phyloP scores from a whole-genome alignment of 2,113 vertebrate species.

The Scatophagus argus region DNA sequence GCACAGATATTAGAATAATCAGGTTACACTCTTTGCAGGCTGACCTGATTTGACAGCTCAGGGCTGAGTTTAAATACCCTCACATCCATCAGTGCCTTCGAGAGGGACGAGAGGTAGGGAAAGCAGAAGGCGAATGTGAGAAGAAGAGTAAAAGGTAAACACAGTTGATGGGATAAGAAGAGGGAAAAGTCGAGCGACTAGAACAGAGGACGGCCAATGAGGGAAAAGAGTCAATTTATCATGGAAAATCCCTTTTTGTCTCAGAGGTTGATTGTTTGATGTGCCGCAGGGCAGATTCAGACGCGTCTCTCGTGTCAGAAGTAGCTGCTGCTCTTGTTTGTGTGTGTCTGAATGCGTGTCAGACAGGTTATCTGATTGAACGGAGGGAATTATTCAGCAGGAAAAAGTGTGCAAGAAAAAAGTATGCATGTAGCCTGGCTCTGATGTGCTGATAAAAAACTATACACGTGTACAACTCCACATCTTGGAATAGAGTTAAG shows the following conservation, averaged over 20 bases:
- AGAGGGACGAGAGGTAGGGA: slow-evolving; percentile 1
- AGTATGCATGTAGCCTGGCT: slow-evolving; percentile 35
- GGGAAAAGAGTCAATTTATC: slow-evolving; percentile 58
- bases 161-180: slow-evolving; percentile 34
- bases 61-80: slow-evolving; percentile 43
- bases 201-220: slow-evolving; percentile 35
- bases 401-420: slow-evolving; percentile 28
- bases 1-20: slow-evolving; percentile 50
- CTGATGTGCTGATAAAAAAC: slow-evolving; percentile 58
- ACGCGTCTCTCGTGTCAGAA: slow-evolving; percentile 37
- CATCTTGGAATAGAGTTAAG: slow-evolving; percentile 67
- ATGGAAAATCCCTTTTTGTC: slow-evolving; percentile 73
- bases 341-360: slow-evolving; percentile 43
- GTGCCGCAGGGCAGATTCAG: slow-evolving; percentile 50
- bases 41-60: slow-evolving; percentile 46
- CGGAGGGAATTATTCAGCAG: slow-evolving; percentile 32
- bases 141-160: slow-evolving; percentile 46
- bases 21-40: slow-evolving; percentile 38
- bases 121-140: slow-evolving; percentile 42
- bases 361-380: slow-evolving; percentile 49
- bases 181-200: slow-evolving; percentile 11
- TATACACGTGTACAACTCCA: slow-evolving; percentile 71
- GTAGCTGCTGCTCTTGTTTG: slow-evolving; percentile 47
- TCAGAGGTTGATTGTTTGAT: slow-evolving; percentile 57
- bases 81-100: slow-evolving; percentile 35